Base-by-base conservation (phyloP, 2,888 invertebrate genomes). In the Sicus ferrugineus region DNA sequence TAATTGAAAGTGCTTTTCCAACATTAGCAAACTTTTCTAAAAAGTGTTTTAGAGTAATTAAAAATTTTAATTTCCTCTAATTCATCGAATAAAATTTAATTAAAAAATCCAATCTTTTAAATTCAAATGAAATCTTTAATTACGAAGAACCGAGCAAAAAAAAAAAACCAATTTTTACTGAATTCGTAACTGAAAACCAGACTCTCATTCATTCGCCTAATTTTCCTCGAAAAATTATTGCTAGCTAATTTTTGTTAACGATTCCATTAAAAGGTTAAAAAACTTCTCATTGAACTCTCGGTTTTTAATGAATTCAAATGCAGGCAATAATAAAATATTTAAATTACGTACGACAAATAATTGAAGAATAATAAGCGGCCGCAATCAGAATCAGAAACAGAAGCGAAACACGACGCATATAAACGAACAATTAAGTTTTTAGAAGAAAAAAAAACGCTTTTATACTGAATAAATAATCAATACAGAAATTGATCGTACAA, bases 241-340 rank as follows among this genome's bases (percentile, higher is more conserved):
- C 61, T 42, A n/a, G 23, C 61, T 61, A 38, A 61, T 61, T 61
- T 46, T 9, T 3, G 52, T n/a, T 42, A 2, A 42, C 42, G 42
- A 42, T 42, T n/a, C 42, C 77, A 82, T 81, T 82, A 80, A 82
- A 80, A 82, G 81, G 81, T 82, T 82, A 82, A 82, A 80, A 79
- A 82, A 76, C 79, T 78, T 82, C 78, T 76, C 83, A 82, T 80
- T 82, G 81, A 82, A 82, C 81, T 77, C 78, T 77, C n/a, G 34
- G 34, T 28, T 34, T 65, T 52, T n/a, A 65, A 54, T 52, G 31
- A 52, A 65, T 63, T 54, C 21, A 52, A 50, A 54, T 52, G 52
- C 62, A 46, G 19, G 46, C 23, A 26, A 34, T 7, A 59, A 19
- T 19, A 65, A 62, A 62, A 23, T 23, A 65, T 54, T 52, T 30